phyloP scores from a whole-genome alignment of 2,888 invertebrate species.

The Sarcophaga rosellei region DNA sequence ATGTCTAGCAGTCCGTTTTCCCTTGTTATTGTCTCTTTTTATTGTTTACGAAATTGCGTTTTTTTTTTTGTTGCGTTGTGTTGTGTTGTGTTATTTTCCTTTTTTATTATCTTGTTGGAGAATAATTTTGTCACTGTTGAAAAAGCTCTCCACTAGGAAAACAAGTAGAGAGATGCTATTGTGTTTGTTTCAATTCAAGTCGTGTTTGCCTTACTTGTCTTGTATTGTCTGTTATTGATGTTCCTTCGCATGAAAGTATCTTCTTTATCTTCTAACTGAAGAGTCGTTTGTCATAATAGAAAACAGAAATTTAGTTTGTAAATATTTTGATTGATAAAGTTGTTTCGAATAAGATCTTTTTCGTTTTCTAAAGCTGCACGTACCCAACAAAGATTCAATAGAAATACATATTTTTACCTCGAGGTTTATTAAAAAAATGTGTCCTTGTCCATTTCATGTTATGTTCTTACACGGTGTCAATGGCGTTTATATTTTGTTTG shows the following conservation, averaged over 20 bases:
- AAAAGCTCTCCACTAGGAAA: slow-evolving; percentile 34
- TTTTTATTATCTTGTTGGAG: not conserved
- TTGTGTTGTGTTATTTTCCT: no score
- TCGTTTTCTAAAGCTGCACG: not conserved
- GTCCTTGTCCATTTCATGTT: not conserved
- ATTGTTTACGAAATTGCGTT: slow-evolving; percentile 52
- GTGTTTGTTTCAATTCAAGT: not conserved
- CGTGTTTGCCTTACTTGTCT: not conserved
- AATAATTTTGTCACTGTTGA: slow-evolving; percentile 36
- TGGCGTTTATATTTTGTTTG: not conserved
- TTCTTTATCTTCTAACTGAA: slow-evolving; percentile 40
- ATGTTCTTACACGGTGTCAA: not conserved
- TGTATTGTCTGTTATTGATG: slow-evolving; percentile 43
- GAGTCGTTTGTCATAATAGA: slow-evolving; percentile 23
- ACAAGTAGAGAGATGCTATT: not conserved
- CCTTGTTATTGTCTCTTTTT: slow-evolving; percentile 18
- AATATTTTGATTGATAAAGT: slow-evolving; percentile 40
- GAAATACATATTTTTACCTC: no score
- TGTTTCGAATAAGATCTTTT: not conserved
- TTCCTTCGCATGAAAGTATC: slow-evolving; percentile 8
- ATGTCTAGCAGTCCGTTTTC: slow-evolving; percentile 36
- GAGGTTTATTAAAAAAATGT: not conserved
- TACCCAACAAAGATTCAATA: not conserved
- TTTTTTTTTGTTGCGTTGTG: slow-evolving; percentile 11
- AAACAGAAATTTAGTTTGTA: slow-evolving; percentile 22